phyloP scores from a whole-genome alignment of 2,113 vertebrate genomes.

The Megaceryle maxima region DNA sequence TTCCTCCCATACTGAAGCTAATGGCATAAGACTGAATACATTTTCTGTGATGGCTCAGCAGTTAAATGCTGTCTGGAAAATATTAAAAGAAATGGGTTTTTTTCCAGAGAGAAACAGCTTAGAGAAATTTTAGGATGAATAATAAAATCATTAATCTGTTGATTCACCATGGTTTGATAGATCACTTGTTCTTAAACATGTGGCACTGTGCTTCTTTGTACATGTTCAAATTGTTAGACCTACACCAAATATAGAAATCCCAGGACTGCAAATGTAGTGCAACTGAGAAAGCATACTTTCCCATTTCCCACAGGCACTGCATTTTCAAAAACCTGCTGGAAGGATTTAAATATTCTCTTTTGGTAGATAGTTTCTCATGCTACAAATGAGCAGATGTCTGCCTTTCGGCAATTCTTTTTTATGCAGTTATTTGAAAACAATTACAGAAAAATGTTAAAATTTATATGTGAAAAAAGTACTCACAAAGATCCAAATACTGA shows the following conservation, averaged over 20 bases:
- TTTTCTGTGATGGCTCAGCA: slow-evolving; percentile 42
- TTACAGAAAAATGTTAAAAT: slow-evolving; percentile 44
- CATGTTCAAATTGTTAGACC: not conserved
- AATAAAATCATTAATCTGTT: slow-evolving; percentile 29
- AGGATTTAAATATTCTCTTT: slow-evolving; percentile 47
- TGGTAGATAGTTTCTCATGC: not conserved
- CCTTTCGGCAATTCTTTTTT: slow-evolving; percentile 48
- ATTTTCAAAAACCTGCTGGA: slow-evolving; percentile 23
- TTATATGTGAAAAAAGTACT: not conserved
- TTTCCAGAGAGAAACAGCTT: not conserved
- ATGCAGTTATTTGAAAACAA: slow-evolving; percentile 52
- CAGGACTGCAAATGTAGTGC: not conserved
- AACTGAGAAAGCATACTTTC: not conserved
- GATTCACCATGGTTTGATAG: not conserved
- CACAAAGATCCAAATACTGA: not conserved
- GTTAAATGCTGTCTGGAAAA: slow-evolving; percentile 12
- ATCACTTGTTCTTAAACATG: slow-evolving; percentile 41
- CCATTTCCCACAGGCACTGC: not conserved
- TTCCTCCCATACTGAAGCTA: slow-evolving; percentile 1
- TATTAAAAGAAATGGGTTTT: slow-evolving; percentile 3
- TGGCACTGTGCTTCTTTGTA: not conserved
- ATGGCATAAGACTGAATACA: slow-evolving; percentile 13
- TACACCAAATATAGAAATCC: not conserved
- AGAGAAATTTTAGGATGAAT: slow-evolving; percentile 25
- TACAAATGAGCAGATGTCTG: slow-evolving; percentile 50